Conservation (phyloP, 2,113 vertebrate genomes). For the Oryzias melastigma region DNA sequence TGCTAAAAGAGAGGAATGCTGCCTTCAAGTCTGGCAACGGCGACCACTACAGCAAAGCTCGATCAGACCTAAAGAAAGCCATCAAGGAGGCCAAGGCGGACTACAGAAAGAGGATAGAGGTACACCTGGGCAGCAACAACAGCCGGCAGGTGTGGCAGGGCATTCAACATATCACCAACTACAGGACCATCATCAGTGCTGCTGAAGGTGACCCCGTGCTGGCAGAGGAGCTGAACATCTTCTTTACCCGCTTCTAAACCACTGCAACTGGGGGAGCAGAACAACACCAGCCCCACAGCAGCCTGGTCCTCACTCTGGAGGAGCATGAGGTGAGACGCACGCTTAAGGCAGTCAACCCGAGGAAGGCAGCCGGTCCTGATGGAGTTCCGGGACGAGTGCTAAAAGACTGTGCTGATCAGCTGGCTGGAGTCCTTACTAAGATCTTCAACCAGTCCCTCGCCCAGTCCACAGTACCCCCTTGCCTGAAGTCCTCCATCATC, state of each 20-base stretch:
- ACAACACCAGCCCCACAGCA: neutral
- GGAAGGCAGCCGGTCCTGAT: neutral
- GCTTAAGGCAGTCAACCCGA: neutral
- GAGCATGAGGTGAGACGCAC: neutral
- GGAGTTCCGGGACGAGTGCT: neutral
- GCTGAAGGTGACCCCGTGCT: neutral
- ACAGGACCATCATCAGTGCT: neutral
- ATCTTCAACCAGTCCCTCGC: too few species aligned
- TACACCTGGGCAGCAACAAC: neutral
- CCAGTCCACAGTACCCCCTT: too few species aligned
- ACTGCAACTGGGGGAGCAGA: neutral
- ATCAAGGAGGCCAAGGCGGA: neutral
- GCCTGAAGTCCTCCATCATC: too few species aligned
- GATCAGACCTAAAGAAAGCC: neutral
- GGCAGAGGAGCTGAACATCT: neutral
- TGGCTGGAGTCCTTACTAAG: too few species aligned
- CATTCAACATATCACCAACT: neutral
- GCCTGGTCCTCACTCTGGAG: neutral
- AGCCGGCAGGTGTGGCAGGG: neutral
- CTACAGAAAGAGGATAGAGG: too few species aligned
- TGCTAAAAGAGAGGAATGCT: too few species aligned
- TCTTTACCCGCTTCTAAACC: neutral
- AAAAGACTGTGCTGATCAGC: too few species aligned
- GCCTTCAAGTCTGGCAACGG: too few species aligned
- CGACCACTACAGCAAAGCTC: neutral